These are phyloP conservation scores for Antennarius maculatus DNA, from an alignment of 2,797 vertebrate genomes.

Conservation along the genomic window DNA sequence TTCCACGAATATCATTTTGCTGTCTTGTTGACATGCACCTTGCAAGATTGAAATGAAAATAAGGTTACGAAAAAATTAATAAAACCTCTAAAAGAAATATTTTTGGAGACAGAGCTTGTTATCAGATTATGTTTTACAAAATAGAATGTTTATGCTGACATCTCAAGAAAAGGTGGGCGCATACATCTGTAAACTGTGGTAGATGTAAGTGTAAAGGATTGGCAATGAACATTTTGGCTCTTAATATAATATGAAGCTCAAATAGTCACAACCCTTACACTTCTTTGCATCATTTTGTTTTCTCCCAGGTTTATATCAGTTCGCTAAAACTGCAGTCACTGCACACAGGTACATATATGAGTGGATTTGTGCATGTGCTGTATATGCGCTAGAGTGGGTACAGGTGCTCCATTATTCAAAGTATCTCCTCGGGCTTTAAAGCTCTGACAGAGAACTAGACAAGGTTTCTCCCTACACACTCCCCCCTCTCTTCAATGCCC, in stretches of 20 bases:
- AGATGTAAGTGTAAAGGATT: constrained; percentile 71
- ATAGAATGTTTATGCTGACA: constrained; percentile 39
- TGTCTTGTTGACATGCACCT: constrained; percentile 17
- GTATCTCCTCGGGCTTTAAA: constrained; percentile 75
- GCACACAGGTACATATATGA: constrained; percentile 28
- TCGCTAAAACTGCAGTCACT: constrained; percentile 16
- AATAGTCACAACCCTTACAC: constrained; percentile 27
- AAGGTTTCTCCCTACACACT: constrained; percentile 45
- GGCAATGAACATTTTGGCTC: constrained; percentile 62
- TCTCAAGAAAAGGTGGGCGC: constrained; percentile 53
- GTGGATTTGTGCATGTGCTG: constrained; percentile 34
- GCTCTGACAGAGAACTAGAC: constrained; percentile 72
- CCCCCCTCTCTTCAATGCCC: constrained; percentile 46
- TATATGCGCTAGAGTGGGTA: constrained; percentile 42
- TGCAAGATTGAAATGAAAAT: constrained; percentile 49
- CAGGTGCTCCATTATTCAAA: constrained; percentile 80
- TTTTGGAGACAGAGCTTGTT: constrained; percentile 52
- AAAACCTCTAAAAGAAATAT: constrained; percentile 48
- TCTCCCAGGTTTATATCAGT: constrained; percentile 6
- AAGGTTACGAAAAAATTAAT: constrained; percentile 44
- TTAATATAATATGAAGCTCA: constrained; percentile 36
- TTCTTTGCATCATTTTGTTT: constrained; percentile 10
- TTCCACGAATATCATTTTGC: not conserved
- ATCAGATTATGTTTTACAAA: constrained; percentile 60
- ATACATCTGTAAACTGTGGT: constrained; percentile 54